Evolutionary conservation across 2,888 invertebrate genomes (phyloP), one percentile per base, ranked within the genome.

Genomic region (Athalia cordata): DNA sequence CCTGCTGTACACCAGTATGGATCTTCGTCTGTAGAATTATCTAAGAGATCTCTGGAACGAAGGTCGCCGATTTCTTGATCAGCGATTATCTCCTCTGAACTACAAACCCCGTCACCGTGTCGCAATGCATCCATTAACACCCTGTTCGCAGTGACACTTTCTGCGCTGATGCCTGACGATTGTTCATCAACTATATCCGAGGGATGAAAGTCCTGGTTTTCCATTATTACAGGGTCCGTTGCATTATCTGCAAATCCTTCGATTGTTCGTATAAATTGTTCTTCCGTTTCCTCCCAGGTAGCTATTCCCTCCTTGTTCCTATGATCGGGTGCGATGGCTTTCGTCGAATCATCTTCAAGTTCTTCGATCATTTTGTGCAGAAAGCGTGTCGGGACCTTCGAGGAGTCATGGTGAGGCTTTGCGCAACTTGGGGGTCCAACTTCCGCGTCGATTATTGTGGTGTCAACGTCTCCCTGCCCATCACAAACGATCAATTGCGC

Each of bases 331-430:
- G 61, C 49, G 1, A 8, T 75, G 66, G 61, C 81, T 79, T 78
- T 81, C 66, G 81, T 55, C n/a, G 50, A 13, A 57, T 11, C 67
- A 70, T 68, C 9, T 7, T 85, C 85, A 61, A 86, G 64, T 50
- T 86, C 84, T 52, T 82, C 82, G 75, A 86, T 86, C 81, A 86
- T 81, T 5, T 82, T 83, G 15, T 85, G 83, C 9, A 86, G 68
- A 70, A 84, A 29, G 67, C 79, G 65, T 52, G 78, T 47, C 59
- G 86, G 77, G 57, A 81, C 59, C 76, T 79, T 81, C n/a, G 82
- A 65, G 13, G 81, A 81, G 74, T 68, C 57, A n/a, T 62, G 29
- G 8, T 75, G 62, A 6, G 75, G 62, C 50, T 75, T 64, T 11
- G 75, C 75, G 62, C n/a, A 29, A 9, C 62, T 64, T 7, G 52